Base-by-base conservation (phyloP, 2,888 invertebrate genomes). In the Brachypterus glaber region DNA sequence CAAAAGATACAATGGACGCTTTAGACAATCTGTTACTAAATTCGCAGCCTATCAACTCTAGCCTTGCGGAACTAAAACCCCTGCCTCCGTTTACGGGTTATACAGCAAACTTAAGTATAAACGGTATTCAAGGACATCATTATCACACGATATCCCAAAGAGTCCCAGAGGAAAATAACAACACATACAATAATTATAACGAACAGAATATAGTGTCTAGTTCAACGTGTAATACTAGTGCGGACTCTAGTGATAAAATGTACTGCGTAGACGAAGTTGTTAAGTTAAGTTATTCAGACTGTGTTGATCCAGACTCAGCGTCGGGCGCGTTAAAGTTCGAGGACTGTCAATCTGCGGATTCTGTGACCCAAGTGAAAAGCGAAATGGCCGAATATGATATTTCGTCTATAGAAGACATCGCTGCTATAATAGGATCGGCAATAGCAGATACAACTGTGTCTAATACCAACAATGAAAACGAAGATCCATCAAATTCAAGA, bases 391-490 rank as follows among this genome's bases (percentile, higher is more conserved):
- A 66, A 36, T 76, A 80, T 55, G 84, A 84, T 52, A 82, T 84
- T 57, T 77, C 77, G 38, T 78, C 79, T 7, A 82, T 83, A 50
- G 86, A 86, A 47, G 87, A 88, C 53, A 82, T 89, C 43, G 88
- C 87, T 1, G 86, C 85, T 12, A 83, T 88, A 39, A 87, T 89
- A 45, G 88, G 89, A 1, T 87, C 86, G 2, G 88, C 89, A 39
- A 88, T 90, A 51, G 89, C 87, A 1, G 89, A 88, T 55, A 87
- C 88, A 7, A 89, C 89, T 1, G 86, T 86, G 24, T 81, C 83
- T n/a, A 77, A 74, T 48, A 72, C 72, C 39, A 74, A 77, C 13
- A 70, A 74, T 43, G 69, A 68, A 17, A 66, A 67, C 17, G 84
- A 84, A 47, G 83, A 82, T 35, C 79, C 79, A 1, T 68, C 74